phyloP scores from a whole-genome alignment of 2,113 vertebrate species.

The Megaleporinus macrocephalus region DNA sequence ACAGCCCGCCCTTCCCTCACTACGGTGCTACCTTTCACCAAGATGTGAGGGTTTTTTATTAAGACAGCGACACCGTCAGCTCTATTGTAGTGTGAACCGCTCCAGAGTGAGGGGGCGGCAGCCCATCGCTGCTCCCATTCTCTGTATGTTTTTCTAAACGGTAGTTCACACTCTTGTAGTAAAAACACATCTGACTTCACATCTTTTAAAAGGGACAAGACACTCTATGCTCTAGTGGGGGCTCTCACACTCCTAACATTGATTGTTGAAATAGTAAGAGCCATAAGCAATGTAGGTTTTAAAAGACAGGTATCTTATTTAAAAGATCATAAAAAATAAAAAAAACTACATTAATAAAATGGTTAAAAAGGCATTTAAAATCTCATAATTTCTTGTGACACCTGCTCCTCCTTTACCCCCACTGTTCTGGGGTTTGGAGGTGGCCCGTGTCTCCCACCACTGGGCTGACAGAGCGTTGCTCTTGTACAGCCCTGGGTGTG shows the following conservation, averaged over 20 bases:
- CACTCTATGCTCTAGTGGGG: background rate
- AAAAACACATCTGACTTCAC: constrained; percentile 30
- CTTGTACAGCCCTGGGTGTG: background rate
- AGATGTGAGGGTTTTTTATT: background rate
- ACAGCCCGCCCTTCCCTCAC: constrained; percentile 21
- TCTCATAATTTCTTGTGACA: background rate
- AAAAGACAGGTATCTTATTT: background rate
- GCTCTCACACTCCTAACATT: constrained; percentile 41
- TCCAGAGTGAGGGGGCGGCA: constrained; percentile 30
- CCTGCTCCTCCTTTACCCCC: background rate
- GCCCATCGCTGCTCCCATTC: constrained; percentile 33
- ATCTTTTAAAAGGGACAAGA: constrained; percentile 5
- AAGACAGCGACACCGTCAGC: constrained; percentile 38
- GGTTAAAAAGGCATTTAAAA: background rate
- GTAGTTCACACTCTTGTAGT: constrained; percentile 10
- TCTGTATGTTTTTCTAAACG: background rate
- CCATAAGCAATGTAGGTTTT: constrained; percentile 29
- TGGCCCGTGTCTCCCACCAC: too few species aligned
- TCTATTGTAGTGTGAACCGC: too few species aligned
- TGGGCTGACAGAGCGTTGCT: background rate
- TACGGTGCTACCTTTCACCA: constrained; percentile 48
- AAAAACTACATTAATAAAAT: background rate
- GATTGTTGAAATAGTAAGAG: background rate
- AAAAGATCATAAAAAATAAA: background rate
- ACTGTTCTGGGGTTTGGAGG: background rate